Percentiles rank a stretch among this genome's conserved stretches.
These are phyloP conservation scores for Eidolon dupreanum DNA, from an alignment of 2,797 vertebrate genomes.

Conservation along the genomic window DNA sequence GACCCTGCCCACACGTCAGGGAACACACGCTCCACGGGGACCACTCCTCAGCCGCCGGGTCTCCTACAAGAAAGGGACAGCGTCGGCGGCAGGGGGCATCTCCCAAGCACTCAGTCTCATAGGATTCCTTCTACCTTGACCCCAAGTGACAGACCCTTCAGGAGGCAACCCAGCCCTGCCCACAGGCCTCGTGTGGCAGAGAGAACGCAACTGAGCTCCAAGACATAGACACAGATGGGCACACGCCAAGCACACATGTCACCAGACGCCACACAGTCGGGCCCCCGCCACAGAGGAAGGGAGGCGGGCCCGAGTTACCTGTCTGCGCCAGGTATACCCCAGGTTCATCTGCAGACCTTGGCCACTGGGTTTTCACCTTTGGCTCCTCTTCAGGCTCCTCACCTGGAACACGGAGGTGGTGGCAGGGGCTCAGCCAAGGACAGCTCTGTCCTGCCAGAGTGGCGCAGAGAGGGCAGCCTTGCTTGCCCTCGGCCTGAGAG, in stretches of 20 bases:
- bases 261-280: conserved; percentile 66
- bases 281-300: conserved; percentile 60
- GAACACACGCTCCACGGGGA: conserved; percentile 99
- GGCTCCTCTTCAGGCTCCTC: conserved; percentile 92
- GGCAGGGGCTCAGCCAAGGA: conserved; percentile 42
- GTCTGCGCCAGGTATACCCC: conserved; percentile 99
- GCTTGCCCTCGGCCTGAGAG: not conserved
- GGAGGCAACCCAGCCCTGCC: conserved; percentile 53
- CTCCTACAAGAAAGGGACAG: conserved; percentile 88
- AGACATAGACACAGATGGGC: conserved; percentile 68
- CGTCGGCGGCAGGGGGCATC: conserved; percentile 68
- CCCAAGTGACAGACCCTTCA: conserved; percentile 37
- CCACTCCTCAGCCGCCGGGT: conserved; percentile 98
- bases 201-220: conserved; percentile 47
- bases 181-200: conserved; percentile 56
- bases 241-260: conserved; percentile 75
- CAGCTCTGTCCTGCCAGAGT: not conserved
- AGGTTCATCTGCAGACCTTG: conserved; percentile 96
- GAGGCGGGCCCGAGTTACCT: conserved; percentile 88
- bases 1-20: conserved; percentile 97
- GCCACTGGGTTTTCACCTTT: conserved; percentile 98
- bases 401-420: conserved; percentile 87
- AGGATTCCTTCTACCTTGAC: conserved; percentile 60
- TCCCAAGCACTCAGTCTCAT: conserved; percentile 30
- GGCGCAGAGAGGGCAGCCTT: not conserved